A percentile compares a stretch with the other conserved stretches of the same genome.
phyloP scores from a whole-genome alignment of 2,888 invertebrate genomes.

The Erpobdella octoculata region DNA sequence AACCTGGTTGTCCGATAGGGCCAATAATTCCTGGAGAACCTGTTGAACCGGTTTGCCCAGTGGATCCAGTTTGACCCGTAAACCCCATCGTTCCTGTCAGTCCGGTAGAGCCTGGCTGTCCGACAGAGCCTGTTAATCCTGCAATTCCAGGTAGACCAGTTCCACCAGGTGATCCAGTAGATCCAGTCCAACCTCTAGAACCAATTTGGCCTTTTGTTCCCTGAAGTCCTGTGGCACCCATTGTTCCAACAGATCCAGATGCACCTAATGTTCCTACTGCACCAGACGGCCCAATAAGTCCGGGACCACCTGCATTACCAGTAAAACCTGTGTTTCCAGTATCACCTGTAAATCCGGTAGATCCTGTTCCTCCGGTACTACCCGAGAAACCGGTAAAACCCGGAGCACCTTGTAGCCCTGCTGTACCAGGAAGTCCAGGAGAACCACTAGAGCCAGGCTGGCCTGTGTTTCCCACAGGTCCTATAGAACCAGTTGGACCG shows the following conservation, averaged over 20 bases:
- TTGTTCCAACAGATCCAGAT: conserved; percentile 28
- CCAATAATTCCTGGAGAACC: conserved; percentile 30
- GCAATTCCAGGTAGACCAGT: conserved; percentile 25
- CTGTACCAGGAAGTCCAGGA: conserved; percentile 23
- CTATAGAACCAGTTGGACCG: conserved; percentile 26
- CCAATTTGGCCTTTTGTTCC: conserved; percentile 33
- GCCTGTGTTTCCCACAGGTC: conserved; percentile 27
- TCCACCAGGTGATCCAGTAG: conserved; percentile 29
- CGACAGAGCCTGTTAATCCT: conserved; percentile 22
- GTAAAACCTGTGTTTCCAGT: conserved; percentile 30
- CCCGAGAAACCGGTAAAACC: conserved; percentile 29
- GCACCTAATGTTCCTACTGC: conserved; percentile 30
- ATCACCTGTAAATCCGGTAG: conserved; percentile 27
- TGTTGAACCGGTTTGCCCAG: conserved; percentile 24
- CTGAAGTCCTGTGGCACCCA: conserved; percentile 28
- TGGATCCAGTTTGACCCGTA: conserved; percentile 17
- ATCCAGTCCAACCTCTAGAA: conserved; percentile 30
- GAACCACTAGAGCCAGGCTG: conserved; percentile 29
- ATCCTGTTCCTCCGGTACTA: conserved; percentile 25
- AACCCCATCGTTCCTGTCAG: conserved; percentile 18
- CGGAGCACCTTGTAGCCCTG: not conserved
- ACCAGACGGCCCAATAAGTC: conserved; percentile 24
- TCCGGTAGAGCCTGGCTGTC: conserved; percentile 3
- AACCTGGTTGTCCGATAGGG: conserved; percentile 26
- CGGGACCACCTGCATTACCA: conserved; percentile 25